phyloP scores from a whole-genome alignment of 1,140 invertebrate species.

The Lepidurus couesii region DNA sequence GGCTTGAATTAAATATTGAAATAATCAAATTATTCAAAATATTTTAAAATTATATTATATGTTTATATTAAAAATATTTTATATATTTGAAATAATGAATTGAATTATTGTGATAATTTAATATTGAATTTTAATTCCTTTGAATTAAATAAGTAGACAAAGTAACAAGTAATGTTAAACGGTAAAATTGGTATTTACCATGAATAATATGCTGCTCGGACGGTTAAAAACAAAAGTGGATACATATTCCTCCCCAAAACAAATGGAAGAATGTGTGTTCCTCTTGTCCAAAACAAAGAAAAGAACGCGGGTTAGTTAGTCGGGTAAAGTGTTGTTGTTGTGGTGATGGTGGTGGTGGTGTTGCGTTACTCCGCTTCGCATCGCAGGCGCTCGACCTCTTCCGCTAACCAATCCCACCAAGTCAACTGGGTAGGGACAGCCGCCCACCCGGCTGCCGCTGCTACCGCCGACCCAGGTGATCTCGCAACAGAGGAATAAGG shows the following conservation, averaged over 20 bases:
- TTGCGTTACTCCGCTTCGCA: neutral
- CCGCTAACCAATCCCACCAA: constrained; percentile 8
- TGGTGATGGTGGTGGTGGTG: neutral
- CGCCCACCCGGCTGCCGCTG: neutral
- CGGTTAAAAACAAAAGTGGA: neutral
- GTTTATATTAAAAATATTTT: too few species aligned
- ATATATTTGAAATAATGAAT: too few species aligned
- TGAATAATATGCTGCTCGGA: neutral
- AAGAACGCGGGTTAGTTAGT: neutral
- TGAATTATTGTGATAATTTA: too few species aligned
- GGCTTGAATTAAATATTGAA: too few species aligned
- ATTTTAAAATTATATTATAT: too few species aligned
- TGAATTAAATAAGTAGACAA: too few species aligned
- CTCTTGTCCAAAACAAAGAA: neutral
- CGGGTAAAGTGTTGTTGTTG: neutral
- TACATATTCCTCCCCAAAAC: neutral
- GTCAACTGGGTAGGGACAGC: neutral
- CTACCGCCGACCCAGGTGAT: neutral
- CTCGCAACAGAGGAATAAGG: neutral
- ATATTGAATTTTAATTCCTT: too few species aligned
- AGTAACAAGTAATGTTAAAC: neutral
- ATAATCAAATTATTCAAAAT: too few species aligned
- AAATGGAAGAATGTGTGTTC: neutral
- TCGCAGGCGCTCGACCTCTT: neutral
- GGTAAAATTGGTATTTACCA: neutral